Conservation (phyloP, 2,888 invertebrate species). For the Eupelmus urozonus region DNA sequence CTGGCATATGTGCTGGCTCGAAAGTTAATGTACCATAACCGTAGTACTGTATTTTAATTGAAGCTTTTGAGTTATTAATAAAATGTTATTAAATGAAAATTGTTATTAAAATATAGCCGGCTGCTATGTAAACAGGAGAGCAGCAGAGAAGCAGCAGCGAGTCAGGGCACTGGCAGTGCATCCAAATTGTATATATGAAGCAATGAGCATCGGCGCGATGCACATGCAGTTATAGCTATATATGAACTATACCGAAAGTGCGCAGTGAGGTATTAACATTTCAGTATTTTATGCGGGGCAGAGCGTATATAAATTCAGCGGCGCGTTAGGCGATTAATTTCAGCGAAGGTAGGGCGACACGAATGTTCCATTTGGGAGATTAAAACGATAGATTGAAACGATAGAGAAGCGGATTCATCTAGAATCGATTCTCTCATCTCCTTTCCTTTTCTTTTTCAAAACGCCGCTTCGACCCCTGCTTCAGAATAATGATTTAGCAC, state of each 20-base stretch:
- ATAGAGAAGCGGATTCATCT: slow-evolving; percentile 54
- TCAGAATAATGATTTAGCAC: slow-evolving; percentile 55
- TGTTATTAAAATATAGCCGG: slow-evolving; percentile 8
- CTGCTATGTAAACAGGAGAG: neutral
- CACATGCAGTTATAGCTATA: neutral
- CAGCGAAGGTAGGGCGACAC: slow-evolving; percentile 53
- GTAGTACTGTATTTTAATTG: neutral
- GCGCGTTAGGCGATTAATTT: slow-evolving; percentile 58
- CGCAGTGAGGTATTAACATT: slow-evolving; percentile 40
- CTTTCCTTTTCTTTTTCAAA: slow-evolving; percentile 44
- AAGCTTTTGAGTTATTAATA: neutral
- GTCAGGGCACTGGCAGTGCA: neutral
- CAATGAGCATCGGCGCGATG: neutral
- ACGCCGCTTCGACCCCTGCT: slow-evolving; percentile 13
- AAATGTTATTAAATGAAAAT: slow-evolving; percentile 15
- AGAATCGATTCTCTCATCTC: slow-evolving; percentile 46
- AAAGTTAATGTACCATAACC: too few species aligned
- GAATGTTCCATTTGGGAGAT: slow-evolving; percentile 61
- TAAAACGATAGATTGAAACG: slow-evolving; percentile 59
- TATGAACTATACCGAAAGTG: slow-evolving; percentile 35
- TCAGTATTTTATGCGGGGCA: slow-evolving; percentile 43
- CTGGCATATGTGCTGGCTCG: too few species aligned
- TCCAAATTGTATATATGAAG: too few species aligned
- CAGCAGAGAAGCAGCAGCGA: too few species aligned
- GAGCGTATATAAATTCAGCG: slow-evolving; percentile 53